phyloP scores from a whole-genome alignment of 2,113 vertebrate species.

The Nanorana parkeri region DNA sequence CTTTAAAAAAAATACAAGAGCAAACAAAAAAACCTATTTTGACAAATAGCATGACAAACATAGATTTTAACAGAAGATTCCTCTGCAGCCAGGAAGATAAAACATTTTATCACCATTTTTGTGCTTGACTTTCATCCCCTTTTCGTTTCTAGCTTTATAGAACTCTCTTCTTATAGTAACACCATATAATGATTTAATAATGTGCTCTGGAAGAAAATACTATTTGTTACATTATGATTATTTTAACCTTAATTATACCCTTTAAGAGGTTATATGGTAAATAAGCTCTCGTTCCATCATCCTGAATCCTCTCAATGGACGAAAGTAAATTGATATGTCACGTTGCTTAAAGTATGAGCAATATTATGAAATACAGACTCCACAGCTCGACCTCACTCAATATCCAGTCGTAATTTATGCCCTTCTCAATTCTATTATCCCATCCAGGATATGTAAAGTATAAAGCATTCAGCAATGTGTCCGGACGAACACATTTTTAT shows the following conservation, averaged over 20 bases:
- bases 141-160: conserved; percentile 23
- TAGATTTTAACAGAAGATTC: neutral
- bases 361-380: conserved; percentile 66
- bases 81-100: neutral
- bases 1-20: neutral
- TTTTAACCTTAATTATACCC: conserved; percentile 69
- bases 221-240: conserved; percentile 53
- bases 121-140: neutral
- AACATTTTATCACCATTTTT: neutral
- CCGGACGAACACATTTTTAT: conserved; percentile 65
- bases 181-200: conserved; percentile 26
- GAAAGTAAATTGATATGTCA: conserved; percentile 71
- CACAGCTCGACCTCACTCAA: conserved; percentile 32
- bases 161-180: conserved; percentile 51
- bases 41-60: neutral
- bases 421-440: conserved; percentile 66
- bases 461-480: conserved; percentile 69
- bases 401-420: conserved; percentile 67
- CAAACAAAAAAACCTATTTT: neutral
- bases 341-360: conserved; percentile 67
- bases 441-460: conserved; percentile 64
- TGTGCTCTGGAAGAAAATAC: conserved; percentile 25
- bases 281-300: conserved; percentile 63
- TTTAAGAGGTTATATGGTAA: conserved; percentile 62
- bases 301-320: conserved; percentile 60